These are phyloP conservation scores for Exephanes ischioxanthus DNA, from an alignment of 2,888 invertebrate genomes.

Conservation along the genomic window DNA sequence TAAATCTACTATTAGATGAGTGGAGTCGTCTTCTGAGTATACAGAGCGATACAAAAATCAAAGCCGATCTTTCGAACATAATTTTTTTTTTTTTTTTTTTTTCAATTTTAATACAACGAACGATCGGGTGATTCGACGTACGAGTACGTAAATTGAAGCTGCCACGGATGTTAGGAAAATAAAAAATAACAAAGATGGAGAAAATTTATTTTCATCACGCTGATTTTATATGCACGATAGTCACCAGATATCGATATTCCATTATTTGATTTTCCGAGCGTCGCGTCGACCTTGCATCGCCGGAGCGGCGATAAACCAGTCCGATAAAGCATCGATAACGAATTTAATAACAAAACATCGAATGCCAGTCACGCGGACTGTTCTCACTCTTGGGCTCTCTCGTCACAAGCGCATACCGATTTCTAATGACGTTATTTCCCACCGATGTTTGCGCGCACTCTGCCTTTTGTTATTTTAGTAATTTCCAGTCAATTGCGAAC, in stretches of 20 bases:
- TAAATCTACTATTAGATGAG: slow-evolving; percentile 64
- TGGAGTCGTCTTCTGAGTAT: slow-evolving; percentile 33
- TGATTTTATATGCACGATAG: not conserved
- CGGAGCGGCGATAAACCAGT: slow-evolving; percentile 25
- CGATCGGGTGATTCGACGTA: too few species aligned
- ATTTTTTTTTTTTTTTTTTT: not conserved
- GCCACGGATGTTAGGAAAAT: not conserved
- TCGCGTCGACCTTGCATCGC: slow-evolving; percentile 18
- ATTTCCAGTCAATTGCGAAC: not conserved
- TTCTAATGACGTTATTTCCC: slow-evolving; percentile 25
- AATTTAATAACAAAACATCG: slow-evolving; percentile 36
- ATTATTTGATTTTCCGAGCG: slow-evolving; percentile 7
- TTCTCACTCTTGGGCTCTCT: not conserved
- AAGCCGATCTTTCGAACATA: not conserved
- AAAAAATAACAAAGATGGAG: not conserved
- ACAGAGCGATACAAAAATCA: slow-evolving; percentile 37
- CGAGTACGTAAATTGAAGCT: not conserved
- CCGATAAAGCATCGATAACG: slow-evolving; percentile 37
- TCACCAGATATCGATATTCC: slow-evolving; percentile 2
- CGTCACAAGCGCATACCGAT: slow-evolving; percentile 14
- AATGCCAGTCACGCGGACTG: slow-evolving; percentile 31
- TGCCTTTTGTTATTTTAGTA: slow-evolving; percentile 4
- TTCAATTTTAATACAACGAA: not conserved
- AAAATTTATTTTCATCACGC: not conserved
- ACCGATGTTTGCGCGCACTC: not conserved